Evolutionary conservation across 2,888 invertebrate genomes (phyloP).

Genomic region (Dascillus cervinus): DNA sequence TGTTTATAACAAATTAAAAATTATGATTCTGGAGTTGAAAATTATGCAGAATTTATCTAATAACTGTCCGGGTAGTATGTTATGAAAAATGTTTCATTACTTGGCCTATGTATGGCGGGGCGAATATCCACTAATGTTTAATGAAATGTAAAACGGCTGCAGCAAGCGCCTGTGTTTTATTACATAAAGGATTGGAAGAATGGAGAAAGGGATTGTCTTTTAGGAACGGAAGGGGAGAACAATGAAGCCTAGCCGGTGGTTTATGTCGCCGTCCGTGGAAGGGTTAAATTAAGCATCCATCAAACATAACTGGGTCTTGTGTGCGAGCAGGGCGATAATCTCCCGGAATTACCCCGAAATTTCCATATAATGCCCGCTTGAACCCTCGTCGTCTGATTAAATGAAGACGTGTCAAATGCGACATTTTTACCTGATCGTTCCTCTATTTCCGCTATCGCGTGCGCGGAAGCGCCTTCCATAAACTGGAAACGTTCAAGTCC

Average conservation of each 20-base stretch:
- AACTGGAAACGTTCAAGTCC: constrained; percentile 37
- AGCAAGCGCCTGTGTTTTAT: constrained; percentile 33
- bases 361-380: too few relatives aligned
- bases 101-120: constrained; percentile 19
- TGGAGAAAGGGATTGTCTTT: constrained; percentile 30
- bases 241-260: constrained; percentile 26
- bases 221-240: constrained; percentile 25
- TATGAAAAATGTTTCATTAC: too few relatives aligned
- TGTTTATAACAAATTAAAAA: too few relatives aligned
- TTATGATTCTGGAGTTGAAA: too few relatives aligned
- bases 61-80: too few relatives aligned
- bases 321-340: background rate
- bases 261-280: constrained; percentile 24
- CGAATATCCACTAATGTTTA: constrained; percentile 28
- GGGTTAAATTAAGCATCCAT: constrained; percentile 18
- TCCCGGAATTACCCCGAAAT: too few relatives aligned
- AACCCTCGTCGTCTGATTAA: too few relatives aligned
- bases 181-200: constrained; percentile 33
- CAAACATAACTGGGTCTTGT: background rate
- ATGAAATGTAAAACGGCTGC: constrained; percentile 36
- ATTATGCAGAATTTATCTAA: too few relatives aligned
- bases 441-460: constrained; percentile 30
- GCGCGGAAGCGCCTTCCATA: constrained; percentile 37
- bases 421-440: too few relatives aligned
- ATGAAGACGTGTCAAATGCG: too few relatives aligned